Evolutionary conservation across 1,140 invertebrate species (phyloP), one percentile per base, ranked within the genome.

Genomic region (Sycophaga agraensis): DNA sequence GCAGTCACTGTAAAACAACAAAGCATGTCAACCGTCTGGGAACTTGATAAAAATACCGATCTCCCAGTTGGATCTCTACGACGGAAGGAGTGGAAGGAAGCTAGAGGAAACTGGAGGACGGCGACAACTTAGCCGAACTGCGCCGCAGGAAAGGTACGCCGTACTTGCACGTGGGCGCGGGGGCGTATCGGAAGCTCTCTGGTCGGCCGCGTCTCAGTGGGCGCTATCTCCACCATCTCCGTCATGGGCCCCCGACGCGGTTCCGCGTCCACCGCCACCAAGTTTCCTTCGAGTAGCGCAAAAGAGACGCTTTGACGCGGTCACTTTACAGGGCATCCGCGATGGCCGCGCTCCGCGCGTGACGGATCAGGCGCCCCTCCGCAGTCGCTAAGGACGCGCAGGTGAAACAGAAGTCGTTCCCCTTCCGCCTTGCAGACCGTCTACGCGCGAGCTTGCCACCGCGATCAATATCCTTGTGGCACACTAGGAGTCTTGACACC

Each of bases 381-480:
- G n/a, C n/a, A n/a, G n/a, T n/a, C n/a, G n/a, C n/a, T 59, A 66
- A 66, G 64, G 55, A 66, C 53, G 59, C 55, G 71, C 72, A 74
- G 70, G 71, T 74, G 70, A 73, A 74, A 69, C 71, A 71, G 72
- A 75, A 73, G 70, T 72, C 70, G 16, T 4, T 28, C 11, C 45
- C n/a, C n/a, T n/a, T n/a, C n/a, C n/a, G n/a, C n/a, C n/a, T n/a
- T n/a, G n/a, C n/a, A n/a, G n/a, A n/a, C n/a, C n/a, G n/a, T n/a
- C n/a, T n/a, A n/a, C n/a, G n/a, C n/a, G n/a, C n/a, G n/a, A n/a
- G n/a, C n/a, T n/a, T n/a, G n/a, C n/a, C n/a, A 63, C 65, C 69
- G 70, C 74, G 74, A 76, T 76, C 74, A 76, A 76, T 76, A 76
- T 73, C 73, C 69, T n/a, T n/a, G n/a, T n/a, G n/a, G n/a, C n/a